Percentiles rank a stretch among this genome's conserved stretches.
Evolutionary conservation across 1,140 invertebrate species (phyloP).

Genomic region (Cylas formicarius): DNA sequence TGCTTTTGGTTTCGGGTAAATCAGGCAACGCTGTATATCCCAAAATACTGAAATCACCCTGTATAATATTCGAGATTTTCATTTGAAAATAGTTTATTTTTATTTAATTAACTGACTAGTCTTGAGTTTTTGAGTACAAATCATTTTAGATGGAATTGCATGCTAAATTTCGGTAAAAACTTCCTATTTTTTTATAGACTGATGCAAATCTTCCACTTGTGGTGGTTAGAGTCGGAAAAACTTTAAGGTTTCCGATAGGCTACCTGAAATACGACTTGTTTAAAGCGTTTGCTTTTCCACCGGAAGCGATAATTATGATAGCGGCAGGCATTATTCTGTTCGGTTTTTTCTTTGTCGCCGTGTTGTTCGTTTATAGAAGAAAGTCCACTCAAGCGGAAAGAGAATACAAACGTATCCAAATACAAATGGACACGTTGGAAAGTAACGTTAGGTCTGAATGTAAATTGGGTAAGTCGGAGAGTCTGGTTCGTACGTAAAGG

Average conservation of each 20-base stretch:
- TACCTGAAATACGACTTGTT: conserved; percentile 84
- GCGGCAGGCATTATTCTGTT: conserved; percentile 76
- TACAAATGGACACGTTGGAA: conserved; percentile 98
- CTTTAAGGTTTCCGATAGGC: conserved; percentile 78
- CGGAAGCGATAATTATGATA: conserved; percentile 79
- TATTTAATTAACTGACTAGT: conserved; percentile 1
- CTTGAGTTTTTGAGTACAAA: neutral
- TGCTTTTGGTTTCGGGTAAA: too few species aligned
- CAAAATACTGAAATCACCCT: too few species aligned
- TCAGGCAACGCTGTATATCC: too few species aligned
- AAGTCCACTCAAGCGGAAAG: conserved; percentile 92
- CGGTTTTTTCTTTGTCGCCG: conserved; percentile 75
- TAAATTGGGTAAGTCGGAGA: conserved; percentile 68
- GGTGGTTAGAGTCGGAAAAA: conserved; percentile 82
- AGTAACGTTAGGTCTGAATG: conserved; percentile 96
- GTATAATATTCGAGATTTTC: neutral
- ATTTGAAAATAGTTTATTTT: conserved; percentile 5
- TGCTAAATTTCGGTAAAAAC: neutral
- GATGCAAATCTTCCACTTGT: conserved; percentile 75
- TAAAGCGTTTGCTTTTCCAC: conserved; percentile 75
- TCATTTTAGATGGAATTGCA: neutral
- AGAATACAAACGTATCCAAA: conserved; percentile 95
- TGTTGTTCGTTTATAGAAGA: conserved; percentile 80
- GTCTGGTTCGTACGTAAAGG: neutral
- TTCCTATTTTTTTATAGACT: conserved; percentile 39